A percentile compares a stretch with the other conserved stretches of the same genome.
Conservation (phyloP, 2,797 vertebrate species). For the Notamacropus eugenii region DNA sequence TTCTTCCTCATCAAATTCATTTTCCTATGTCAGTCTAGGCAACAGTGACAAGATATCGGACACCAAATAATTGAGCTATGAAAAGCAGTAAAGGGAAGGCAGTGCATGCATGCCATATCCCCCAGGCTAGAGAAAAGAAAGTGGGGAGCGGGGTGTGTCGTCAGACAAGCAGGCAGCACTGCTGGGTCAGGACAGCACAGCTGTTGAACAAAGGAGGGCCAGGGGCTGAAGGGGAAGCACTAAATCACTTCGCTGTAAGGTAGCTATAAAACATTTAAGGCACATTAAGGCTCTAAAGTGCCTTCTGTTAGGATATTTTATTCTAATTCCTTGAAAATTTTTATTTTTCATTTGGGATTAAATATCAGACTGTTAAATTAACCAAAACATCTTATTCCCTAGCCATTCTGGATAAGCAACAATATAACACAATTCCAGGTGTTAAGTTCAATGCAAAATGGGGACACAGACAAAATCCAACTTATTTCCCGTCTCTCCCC, state of each 20-base stretch:
- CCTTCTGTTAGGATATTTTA: not conserved
- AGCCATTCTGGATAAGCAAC: not conserved
- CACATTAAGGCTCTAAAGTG: not conserved
- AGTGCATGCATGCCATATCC: not conserved
- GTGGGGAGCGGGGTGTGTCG: not conserved
- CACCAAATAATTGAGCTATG: not conserved
- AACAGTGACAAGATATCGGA: not conserved
- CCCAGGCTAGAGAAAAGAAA: not conserved
- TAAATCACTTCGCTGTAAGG: not conserved
- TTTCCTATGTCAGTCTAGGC: not conserved
- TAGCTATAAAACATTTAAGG: not conserved
- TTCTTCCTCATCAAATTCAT: not conserved
- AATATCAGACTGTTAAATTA: not conserved
- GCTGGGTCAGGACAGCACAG: not conserved
- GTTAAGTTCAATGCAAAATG: not conserved
- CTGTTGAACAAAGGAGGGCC: not conserved
- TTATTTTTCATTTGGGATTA: fast-evolving
- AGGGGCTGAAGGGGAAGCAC: not conserved
- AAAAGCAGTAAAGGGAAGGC: not conserved
- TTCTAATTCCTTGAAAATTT: not conserved
- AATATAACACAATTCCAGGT: not conserved
- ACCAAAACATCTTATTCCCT: not conserved
- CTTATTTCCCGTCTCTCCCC: not conserved
- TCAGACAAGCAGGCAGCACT: not conserved
- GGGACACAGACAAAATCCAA: not conserved